Conservation (phyloP, 2,113 vertebrate genomes). For the Alosa alosa region DNA sequence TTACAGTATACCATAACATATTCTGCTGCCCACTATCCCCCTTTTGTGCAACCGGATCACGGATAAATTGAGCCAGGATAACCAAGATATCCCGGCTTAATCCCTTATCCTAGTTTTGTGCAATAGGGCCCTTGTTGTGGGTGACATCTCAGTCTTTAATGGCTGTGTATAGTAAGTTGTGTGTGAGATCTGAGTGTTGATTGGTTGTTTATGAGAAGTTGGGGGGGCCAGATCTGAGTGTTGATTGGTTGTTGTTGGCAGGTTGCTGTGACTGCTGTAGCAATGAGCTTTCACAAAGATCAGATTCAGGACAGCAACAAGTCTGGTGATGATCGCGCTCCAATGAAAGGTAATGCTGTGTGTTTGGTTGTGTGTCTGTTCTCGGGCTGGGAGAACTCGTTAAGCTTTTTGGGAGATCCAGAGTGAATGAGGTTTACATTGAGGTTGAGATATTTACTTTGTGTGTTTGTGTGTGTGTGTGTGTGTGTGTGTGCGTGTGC, state of each 20-base stretch:
- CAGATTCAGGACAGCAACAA: slow-evolving; percentile 78
- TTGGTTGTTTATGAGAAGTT: no score
- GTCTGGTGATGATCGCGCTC: slow-evolving; percentile 71
- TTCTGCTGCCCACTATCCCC: no score
- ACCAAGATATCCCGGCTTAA: no score
- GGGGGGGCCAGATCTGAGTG: neutral
- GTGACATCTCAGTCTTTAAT: no score
- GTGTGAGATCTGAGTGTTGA: no score
- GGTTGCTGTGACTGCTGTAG: slow-evolving; percentile 95
- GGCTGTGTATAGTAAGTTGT: no score
- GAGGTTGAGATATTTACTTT: slow-evolving; percentile 42
- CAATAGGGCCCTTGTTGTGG: no score
- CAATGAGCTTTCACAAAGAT: slow-evolving; percentile 93
- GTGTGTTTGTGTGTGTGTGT: neutral
- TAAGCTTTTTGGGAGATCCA: neutral
- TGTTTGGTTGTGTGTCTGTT: neutral
- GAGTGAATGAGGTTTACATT: no score
- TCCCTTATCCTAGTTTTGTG: no score
- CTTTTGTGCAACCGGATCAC: no score
- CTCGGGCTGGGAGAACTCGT: neutral
- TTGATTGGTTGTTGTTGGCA: slow-evolving; percentile 54
- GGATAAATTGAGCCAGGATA: no score
- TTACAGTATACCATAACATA: no score
- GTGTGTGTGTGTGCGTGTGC: neutral
- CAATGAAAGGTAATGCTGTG: slow-evolving; percentile 80